phyloP scores from a whole-genome alignment of 2,113 vertebrate genomes.

The Xiphophorus maculatus region DNA sequence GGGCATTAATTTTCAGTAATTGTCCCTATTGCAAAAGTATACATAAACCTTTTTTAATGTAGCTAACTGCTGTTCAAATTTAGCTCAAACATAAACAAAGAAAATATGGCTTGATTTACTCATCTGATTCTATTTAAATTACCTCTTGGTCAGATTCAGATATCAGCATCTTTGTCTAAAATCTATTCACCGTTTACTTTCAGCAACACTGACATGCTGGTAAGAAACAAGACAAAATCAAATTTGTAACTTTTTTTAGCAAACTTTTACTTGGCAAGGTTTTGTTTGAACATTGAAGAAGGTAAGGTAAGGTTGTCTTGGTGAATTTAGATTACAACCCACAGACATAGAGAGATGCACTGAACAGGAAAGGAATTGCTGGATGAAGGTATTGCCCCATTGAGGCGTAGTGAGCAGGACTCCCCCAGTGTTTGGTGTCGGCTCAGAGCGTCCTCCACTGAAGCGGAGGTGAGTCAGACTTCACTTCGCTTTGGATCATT shows the following conservation, averaged over 20 bases:
- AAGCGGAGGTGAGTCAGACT: conserved; percentile 72
- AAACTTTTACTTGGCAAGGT: not conserved
- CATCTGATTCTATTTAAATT: not conserved
- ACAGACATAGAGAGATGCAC: not conserved
- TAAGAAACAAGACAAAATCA: no score
- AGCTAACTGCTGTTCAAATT: not conserved
- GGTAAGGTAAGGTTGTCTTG: not conserved
- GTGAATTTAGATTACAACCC: not conserved
- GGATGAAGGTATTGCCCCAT: conserved; percentile 48
- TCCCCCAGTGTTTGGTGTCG: conserved; percentile 50
- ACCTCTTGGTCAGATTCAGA: not conserved
- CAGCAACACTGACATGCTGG: not conserved
- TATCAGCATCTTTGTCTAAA: not conserved
- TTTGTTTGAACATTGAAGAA: not conserved
- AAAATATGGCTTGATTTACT: no score
- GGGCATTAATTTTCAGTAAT: not conserved
- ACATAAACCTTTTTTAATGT: not conserved
- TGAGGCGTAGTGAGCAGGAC: conserved; percentile 43
- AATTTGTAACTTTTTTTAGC: not conserved
- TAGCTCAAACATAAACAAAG: not conserved
- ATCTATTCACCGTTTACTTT: not conserved
- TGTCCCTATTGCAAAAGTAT: not conserved
- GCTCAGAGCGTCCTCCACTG: conserved; percentile 52
- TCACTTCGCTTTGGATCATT: conserved; percentile 65
- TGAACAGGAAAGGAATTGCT: conserved; percentile 5